Conservation (phyloP, 2,888 invertebrate species). For the Tetrapedia diversipes region DNA sequence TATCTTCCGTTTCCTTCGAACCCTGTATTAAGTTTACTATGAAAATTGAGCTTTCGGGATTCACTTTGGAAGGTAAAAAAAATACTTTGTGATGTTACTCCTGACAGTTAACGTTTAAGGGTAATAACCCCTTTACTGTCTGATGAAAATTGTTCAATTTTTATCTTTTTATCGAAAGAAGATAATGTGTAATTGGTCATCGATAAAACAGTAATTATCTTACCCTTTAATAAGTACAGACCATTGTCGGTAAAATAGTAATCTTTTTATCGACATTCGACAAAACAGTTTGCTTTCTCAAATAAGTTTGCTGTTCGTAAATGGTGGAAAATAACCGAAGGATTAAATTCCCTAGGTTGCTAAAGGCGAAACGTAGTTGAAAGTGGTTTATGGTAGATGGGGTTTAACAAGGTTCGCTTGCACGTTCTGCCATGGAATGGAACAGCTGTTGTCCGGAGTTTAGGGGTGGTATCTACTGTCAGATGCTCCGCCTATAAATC, state of each 20-base stretch:
- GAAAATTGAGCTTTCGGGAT: too few species aligned
- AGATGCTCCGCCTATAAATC: conserved; percentile 83
- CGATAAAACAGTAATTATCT: neutral
- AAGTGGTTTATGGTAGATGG: conserved; percentile 24
- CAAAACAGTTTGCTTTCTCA: neutral
- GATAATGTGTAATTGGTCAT: neutral
- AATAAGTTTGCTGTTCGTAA: neutral
- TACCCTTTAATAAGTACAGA: too few species aligned
- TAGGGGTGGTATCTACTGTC: conserved; percentile 80
- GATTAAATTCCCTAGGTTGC: neutral
- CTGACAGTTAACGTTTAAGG: neutral
- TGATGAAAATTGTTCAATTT: neutral
- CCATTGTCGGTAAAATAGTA: neutral
- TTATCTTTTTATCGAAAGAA: neutral
- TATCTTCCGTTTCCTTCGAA: too few species aligned
- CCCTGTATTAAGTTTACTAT: too few species aligned
- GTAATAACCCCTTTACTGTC: neutral
- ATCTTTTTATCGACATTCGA: neutral
- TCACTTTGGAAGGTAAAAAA: too few species aligned
- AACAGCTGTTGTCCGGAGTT: conserved; percentile 74
- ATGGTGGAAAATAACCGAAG: too few species aligned
- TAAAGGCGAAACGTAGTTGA: neutral
- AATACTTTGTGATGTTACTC: too few species aligned
- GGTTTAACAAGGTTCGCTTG: neutral
- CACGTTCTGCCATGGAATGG: conserved; percentile 22